A percentile compares a stretch with the other conserved stretches of the same genome.
These are phyloP conservation scores for Blera fallax DNA, from an alignment of 2,888 invertebrate species.

Conservation along the genomic window DNA sequence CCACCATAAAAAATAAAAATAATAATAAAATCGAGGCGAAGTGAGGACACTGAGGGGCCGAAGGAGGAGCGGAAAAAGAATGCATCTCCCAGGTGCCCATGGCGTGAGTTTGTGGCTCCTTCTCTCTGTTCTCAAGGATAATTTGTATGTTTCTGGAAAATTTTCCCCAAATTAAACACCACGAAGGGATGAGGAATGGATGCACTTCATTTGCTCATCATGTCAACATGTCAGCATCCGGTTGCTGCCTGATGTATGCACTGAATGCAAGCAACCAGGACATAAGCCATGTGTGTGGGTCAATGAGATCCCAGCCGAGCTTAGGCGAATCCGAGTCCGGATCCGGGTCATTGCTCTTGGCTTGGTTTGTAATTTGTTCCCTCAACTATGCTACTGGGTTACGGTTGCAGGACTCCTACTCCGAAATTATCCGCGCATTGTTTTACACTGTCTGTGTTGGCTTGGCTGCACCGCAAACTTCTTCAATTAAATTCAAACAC, in stretches of 20 bases:
- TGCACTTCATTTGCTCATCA: conserved; percentile 66
- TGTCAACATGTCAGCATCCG: conserved; percentile 72
- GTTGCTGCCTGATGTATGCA: conserved; percentile 31
- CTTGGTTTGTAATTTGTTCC: conserved; percentile 25
- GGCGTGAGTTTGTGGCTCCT: conserved; percentile 9
- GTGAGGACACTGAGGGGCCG: not conserved
- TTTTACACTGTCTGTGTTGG: conserved; percentile 31
- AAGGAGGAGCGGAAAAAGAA: conserved; percentile 6
- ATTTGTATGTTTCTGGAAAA: conserved; percentile 66
- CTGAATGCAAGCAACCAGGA: conserved; percentile 41
- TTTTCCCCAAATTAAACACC: conserved; percentile 68
- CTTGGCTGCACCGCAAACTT: conserved; percentile 45
- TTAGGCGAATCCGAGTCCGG: conserved; percentile 43
- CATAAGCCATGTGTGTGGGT: conserved; percentile 43
- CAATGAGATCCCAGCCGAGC: conserved; percentile 54
- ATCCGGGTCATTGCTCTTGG: conserved; percentile 43
- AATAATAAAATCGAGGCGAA: conserved; percentile 65
- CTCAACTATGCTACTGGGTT: conserved; percentile 62
- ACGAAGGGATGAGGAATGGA: conserved; percentile 11
- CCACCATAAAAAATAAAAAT: conserved; percentile 43
- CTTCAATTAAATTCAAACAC: conserved; percentile 69
- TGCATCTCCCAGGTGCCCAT: conserved; percentile 36
- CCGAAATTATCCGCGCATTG: conserved; percentile 39
- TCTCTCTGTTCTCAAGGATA: conserved; percentile 54
- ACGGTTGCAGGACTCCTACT: conserved; percentile 25